These are phyloP conservation scores for Amitus sp. DNA, from an alignment of 2,888 invertebrate species.

Conservation along the genomic window DNA sequence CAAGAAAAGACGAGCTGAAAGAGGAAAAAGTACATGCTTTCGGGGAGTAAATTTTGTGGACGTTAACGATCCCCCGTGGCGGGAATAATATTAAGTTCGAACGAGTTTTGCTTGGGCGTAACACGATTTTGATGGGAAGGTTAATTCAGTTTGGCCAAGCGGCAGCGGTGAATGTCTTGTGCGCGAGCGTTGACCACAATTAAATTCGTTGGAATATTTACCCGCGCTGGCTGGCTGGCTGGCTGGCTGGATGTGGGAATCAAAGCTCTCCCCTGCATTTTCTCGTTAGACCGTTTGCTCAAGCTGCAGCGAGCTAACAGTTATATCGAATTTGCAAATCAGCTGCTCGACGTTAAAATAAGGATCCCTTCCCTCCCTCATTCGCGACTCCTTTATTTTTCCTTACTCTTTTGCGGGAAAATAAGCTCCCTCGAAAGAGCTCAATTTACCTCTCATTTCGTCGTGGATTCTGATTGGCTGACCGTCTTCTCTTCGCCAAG, in stretches of 20 bases:
- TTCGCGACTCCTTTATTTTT: background rate
- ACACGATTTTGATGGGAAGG: conserved; percentile 39
- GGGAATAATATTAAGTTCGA: conserved; percentile 30
- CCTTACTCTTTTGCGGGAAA: background rate
- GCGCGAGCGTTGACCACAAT: conserved; percentile 54
- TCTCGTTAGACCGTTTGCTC: conserved; percentile 35
- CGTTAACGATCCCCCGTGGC: conserved; percentile 22
- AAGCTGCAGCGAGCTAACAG: conserved; percentile 34
- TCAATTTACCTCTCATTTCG: conserved; percentile 60
- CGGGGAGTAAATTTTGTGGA: conserved; percentile 12
- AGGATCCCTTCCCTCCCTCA: conserved; percentile 17
- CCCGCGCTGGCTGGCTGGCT: conserved; percentile 49
- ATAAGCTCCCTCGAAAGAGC: background rate
- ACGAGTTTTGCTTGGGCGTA: conserved; percentile 33
- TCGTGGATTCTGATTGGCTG: conserved; percentile 68
- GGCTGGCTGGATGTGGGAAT: conserved; percentile 47
- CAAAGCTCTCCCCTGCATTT: conserved; percentile 33
- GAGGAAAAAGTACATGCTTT: background rate
- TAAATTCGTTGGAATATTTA: conserved; percentile 59
- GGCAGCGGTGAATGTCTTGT: conserved; percentile 47
- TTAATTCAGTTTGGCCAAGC: conserved; percentile 59
- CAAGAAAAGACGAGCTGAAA: background rate
- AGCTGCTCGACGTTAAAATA: conserved; percentile 28
- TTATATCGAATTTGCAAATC: conserved; percentile 38
- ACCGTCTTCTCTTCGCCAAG: conserved; percentile 82